These are phyloP conservation scores for Bombus balteatus DNA, from an alignment of 1,140 invertebrate species.

Conservation along the genomic window DNA sequence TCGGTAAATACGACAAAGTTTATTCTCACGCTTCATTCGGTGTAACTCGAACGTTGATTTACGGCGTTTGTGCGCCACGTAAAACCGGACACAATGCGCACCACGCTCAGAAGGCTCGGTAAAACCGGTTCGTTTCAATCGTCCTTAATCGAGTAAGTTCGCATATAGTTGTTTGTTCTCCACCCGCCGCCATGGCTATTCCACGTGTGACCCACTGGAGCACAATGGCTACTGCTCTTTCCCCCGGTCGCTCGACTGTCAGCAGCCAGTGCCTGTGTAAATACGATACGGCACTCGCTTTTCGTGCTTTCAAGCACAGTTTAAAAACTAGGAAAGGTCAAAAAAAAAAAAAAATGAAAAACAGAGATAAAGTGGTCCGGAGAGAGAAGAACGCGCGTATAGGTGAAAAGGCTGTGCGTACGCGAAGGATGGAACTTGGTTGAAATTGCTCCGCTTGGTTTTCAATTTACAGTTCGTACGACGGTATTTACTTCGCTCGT, in stretches of 20 bases:
- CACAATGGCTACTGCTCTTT: conserved; percentile 69
- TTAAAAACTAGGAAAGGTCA: conserved; percentile 56
- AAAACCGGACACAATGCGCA: conserved; percentile 47
- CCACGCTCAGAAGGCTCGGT: conserved; percentile 21
- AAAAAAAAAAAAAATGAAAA: conserved; percentile 19
- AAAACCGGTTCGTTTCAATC: conserved; percentile 69
- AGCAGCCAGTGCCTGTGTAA: conserved; percentile 70
- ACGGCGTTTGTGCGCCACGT: conserved; percentile 30
- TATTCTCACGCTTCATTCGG: conserved; percentile 23
- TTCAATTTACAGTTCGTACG: conserved; percentile 67
- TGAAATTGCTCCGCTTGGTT: conserved; percentile 65
- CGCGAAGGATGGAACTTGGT: conserved; percentile 17
- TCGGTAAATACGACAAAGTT: conserved; percentile 18
- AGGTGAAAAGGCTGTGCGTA: conserved; percentile 38
- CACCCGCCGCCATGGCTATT: conserved; percentile 43
- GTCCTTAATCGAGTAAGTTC: conserved; percentile 74
- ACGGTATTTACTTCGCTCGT: conserved; percentile 3
- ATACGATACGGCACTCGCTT: conserved; percentile 69
- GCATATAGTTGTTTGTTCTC: conserved; percentile 68
- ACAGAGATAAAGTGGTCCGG: not conserved
- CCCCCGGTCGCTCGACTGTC: conserved; percentile 61
- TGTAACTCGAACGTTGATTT: conserved; percentile 49
- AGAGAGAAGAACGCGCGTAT: not conserved
- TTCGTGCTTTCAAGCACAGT: conserved; percentile 65
- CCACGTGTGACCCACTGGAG: conserved; percentile 69